phyloP scores from a whole-genome alignment of 2,113 vertebrate genomes.

The Mormyrus lacerda region DNA sequence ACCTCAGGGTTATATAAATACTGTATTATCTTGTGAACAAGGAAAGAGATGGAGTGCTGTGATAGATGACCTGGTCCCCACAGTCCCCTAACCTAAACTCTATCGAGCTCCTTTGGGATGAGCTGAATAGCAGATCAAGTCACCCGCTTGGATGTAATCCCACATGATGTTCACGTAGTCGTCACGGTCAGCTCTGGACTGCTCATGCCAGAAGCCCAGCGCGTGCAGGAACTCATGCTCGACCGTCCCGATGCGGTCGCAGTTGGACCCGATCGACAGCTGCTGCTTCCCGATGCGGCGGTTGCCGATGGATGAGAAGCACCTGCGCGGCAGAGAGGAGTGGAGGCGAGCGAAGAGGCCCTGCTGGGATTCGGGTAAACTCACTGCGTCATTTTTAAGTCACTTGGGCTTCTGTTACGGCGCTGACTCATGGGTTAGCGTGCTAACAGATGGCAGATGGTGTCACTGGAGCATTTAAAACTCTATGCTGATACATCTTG shows the following conservation, averaged over 20 bases:
- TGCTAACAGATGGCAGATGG: background rate
- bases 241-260: constrained; percentile 72
- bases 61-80: background rate
- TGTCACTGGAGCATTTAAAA: background rate
- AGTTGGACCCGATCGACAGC: constrained; percentile 74
- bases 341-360: background rate
- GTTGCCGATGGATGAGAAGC: constrained; percentile 70
- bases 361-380: background rate
- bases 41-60: no score
- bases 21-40: no score
- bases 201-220: constrained; percentile 89
- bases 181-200: constrained; percentile 77
- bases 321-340: constrained; percentile 41
- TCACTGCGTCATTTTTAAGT: background rate
- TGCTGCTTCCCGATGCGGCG: constrained; percentile 41
- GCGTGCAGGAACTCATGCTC: constrained; percentile 85
- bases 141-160: constrained; percentile 74
- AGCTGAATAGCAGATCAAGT: constrained; percentile 33
- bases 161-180: constrained; percentile 78
- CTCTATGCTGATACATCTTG: background rate
- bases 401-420: background rate
- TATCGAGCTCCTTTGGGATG: background rate
- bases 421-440: background rate
- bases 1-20: background rate
- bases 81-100: background rate